These are phyloP conservation scores for Petromus typicus DNA, from an alignment of 2,113 vertebrate genomes.

Conservation along the genomic window DNA sequence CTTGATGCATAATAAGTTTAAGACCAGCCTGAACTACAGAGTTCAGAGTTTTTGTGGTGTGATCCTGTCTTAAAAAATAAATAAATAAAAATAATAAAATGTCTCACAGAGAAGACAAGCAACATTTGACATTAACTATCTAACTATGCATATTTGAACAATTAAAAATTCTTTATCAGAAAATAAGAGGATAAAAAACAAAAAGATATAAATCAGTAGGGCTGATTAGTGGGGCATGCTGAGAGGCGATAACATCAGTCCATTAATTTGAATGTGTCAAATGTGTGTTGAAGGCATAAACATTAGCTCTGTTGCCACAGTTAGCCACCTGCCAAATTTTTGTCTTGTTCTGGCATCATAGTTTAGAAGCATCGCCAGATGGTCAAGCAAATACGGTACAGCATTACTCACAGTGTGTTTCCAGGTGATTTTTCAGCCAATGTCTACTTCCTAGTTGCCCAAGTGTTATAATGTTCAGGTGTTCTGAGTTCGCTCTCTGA, in stretches of 20 bases:
- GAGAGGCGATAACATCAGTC: background rate
- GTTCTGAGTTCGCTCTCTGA: background rate
- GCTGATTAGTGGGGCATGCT: background rate
- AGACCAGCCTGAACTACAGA: no score
- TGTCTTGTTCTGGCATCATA: constrained; percentile 16
- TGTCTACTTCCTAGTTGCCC: background rate
- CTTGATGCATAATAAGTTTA: no score
- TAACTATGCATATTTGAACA: background rate
- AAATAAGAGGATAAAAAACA: background rate
- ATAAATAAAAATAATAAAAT: background rate
- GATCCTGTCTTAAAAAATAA: no score
- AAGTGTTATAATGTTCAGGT: constrained; percentile 17
- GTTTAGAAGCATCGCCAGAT: constrained; percentile 35
- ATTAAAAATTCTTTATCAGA: background rate
- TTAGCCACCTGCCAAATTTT: background rate
- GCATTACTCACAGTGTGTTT: background rate
- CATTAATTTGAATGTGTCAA: background rate
- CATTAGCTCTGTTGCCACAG: background rate
- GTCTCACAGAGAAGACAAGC: background rate
- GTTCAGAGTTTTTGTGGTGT: no score
- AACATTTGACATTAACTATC: background rate
- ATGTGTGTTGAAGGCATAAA: background rate
- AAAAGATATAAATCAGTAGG: background rate
- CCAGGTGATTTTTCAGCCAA: background rate
- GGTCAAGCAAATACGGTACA: background rate